phyloP scores from a whole-genome alignment of 64 coral and sea anemone genomes.

The Dendronephthya gigantea region DNA sequence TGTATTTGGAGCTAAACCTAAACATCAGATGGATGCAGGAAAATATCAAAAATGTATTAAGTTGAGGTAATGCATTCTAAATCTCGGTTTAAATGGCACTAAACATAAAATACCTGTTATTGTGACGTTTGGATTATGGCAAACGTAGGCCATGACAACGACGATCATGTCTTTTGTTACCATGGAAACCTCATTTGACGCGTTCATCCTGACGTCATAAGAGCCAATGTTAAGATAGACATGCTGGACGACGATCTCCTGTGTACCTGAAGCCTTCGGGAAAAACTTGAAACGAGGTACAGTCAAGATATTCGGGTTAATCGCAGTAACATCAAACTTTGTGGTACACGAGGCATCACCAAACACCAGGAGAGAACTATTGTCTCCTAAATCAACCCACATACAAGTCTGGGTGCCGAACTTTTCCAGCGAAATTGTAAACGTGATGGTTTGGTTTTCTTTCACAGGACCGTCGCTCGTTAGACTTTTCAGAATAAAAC shows the following conservation, averaged over 20 bases:
- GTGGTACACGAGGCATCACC: slow-evolving; percentile 19
- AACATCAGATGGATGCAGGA: too few species aligned
- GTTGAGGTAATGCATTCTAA: too few species aligned
- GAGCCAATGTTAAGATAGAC: slow-evolving; percentile 7
- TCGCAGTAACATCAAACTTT: background rate
- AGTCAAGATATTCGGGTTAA: too few species aligned
- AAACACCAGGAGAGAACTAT: slow-evolving; percentile 9
- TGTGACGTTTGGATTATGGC: slow-evolving; percentile 36
- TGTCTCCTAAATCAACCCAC: slow-evolving; percentile 38
- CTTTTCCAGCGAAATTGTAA: slow-evolving; percentile 29
- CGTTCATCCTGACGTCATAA: slow-evolving; percentile 47
- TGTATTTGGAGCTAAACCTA: too few species aligned
- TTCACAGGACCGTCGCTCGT: slow-evolving; percentile 46
- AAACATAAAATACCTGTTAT: slow-evolving; percentile 48
- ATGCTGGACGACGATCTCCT: slow-evolving; percentile 5
- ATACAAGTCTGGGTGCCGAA: slow-evolving; percentile 50
- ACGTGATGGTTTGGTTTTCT: background rate
- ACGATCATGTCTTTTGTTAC: slow-evolving; percentile 3
- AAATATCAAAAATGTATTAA: too few species aligned
- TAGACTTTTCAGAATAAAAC: slow-evolving; percentile 11
- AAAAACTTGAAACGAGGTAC: background rate
- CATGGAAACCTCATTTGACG: slow-evolving; percentile 42
- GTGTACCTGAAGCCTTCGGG: background rate
- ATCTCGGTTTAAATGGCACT: too few species aligned
- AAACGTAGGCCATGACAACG: background rate